Percentiles rank a stretch among this genome's conserved stretches.
These are phyloP conservation scores for Urocyon cinereoargenteus DNA, from an alignment of 2,797 vertebrate genomes.

Conservation along the genomic window DNA sequence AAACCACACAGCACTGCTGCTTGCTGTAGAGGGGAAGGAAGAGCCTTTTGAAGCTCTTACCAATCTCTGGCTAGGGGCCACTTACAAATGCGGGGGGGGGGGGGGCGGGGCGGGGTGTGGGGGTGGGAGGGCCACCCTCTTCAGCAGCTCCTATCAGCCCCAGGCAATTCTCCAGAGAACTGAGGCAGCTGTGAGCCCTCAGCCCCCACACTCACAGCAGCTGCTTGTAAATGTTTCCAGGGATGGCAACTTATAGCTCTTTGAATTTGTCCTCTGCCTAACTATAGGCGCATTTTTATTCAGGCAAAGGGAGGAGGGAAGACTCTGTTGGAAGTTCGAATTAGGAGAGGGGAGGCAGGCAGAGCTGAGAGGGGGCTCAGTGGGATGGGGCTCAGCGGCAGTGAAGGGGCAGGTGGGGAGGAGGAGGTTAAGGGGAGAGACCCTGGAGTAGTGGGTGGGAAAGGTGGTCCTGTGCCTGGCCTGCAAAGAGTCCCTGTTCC, in stretches of 20 bases:
- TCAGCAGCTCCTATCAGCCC: background rate
- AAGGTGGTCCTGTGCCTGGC: background rate
- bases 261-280: background rate
- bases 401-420: background rate
- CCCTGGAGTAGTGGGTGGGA: background rate
- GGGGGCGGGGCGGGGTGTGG: background rate
- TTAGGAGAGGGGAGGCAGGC: background rate
- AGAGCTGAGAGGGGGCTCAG: background rate
- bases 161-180: background rate
- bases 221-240: slow-evolving; percentile 28
- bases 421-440: background rate
- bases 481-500: background rate
- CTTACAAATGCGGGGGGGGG: background rate
- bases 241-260: background rate
- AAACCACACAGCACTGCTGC: background rate
- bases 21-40: background rate
- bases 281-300: background rate
- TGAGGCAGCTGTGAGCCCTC: background rate
- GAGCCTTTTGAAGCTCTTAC: background rate
- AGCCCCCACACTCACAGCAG: background rate
- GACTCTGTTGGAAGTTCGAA: background rate
- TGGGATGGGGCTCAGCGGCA: background rate
- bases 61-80: background rate
- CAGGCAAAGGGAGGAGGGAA: background rate
- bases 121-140: background rate